Evolutionary conservation across 2,797 vertebrate species (phyloP).

Genomic region (Glyptemys insculpta): DNA sequence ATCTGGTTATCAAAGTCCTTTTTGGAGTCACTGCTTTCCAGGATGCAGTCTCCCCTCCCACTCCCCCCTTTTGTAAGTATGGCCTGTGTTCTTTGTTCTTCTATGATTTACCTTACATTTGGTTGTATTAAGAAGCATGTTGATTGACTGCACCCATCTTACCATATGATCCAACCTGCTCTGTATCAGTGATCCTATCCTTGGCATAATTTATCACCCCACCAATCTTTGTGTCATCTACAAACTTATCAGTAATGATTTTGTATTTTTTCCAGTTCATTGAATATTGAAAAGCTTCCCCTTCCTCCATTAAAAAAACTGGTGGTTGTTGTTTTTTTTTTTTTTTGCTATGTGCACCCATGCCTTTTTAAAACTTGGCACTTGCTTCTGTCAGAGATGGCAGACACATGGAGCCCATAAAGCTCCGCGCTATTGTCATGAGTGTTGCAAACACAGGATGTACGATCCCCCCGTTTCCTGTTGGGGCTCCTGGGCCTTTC

Average conservation of each 20-base stretch:
- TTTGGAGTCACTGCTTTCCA: background rate
- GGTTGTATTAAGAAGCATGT: background rate
- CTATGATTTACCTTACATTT: background rate
- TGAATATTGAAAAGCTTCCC: background rate
- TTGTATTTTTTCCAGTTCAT: background rate
- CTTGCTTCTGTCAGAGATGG: background rate
- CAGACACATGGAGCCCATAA: background rate
- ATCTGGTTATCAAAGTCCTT: background rate
- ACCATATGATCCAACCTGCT: background rate
- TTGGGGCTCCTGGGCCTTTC: too few species aligned
- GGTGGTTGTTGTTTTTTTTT: background rate
- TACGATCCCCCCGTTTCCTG: background rate
- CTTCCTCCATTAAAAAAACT: background rate
- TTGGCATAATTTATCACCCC: background rate
- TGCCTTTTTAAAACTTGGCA: background rate
- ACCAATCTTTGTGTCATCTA: background rate
- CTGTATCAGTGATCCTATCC: background rate
- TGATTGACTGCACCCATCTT: background rate
- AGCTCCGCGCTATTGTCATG: background rate
- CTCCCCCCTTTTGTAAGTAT: background rate
- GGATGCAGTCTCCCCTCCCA: background rate
- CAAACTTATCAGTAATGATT: background rate
- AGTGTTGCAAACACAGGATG: background rate
- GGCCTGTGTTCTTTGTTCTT: background rate
- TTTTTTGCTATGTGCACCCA: background rate